These are phyloP conservation scores for Sebastes fasciatus DNA, from an alignment of 2,113 vertebrate species.

Conservation along the genomic window DNA sequence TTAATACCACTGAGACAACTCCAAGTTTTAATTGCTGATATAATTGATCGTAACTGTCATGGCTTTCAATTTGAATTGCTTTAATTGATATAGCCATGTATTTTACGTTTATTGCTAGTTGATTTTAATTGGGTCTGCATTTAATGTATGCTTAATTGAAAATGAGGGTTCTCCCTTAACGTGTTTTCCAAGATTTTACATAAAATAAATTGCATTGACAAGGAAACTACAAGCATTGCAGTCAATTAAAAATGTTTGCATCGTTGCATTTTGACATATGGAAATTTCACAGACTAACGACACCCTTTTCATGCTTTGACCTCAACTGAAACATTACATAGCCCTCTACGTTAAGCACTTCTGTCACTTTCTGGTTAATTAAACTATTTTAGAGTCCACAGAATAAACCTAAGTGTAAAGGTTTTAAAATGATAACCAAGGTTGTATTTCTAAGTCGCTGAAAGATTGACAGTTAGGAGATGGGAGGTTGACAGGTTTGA, in stretches of 20 bases:
- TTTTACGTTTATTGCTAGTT: no score
- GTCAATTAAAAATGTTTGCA: constrained; percentile 59
- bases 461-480: background rate
- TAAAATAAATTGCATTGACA: background rate
- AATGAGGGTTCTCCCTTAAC: no score
- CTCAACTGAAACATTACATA: background rate
- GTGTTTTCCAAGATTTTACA: no score
- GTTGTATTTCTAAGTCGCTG: background rate
- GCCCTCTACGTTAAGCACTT: background rate
- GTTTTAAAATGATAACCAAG: background rate
- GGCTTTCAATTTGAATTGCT: no score
- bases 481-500: no score
- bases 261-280: constrained; percentile 29
- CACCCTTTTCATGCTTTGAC: constrained; percentile 25
- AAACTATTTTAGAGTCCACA: constrained; percentile 19
- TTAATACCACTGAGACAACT: no score
- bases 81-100: no score
- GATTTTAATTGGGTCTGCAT: no score
- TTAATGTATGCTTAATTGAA: no score
- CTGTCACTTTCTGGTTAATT: constrained; percentile 25
- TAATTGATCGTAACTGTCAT: no score
- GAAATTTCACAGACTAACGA: constrained; percentile 14
- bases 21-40: no score
- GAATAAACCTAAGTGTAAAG: background rate
- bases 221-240: constrained; percentile 15